Percentiles rank a stretch among this genome's conserved stretches.
Conservation (phyloP, 2,888 invertebrate species). For the Drosophila testacea region DNA sequence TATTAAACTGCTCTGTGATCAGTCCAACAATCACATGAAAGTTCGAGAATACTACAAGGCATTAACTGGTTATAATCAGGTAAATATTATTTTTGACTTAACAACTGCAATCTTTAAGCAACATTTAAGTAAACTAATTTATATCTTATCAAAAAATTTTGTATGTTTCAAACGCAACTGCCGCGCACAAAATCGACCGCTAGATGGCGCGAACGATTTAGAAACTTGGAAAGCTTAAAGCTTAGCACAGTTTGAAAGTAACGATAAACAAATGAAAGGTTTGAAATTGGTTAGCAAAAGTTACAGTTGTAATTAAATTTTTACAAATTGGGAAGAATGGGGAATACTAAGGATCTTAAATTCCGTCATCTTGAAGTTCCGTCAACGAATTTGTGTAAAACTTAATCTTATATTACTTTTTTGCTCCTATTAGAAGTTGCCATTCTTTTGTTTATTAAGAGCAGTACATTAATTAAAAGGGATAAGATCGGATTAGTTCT, state of each 20-base stretch:
- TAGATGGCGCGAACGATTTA: conserved; percentile 19
- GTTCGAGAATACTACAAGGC: conserved; percentile 90
- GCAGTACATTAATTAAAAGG: no score
- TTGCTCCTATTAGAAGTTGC: no score
- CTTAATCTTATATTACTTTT: no score
- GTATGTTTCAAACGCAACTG: conserved; percentile 21
- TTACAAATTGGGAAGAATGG: background rate
- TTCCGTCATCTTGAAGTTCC: no score
- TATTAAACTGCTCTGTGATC: conserved; percentile 91
- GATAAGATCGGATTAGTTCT: no score
- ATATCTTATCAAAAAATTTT: no score
- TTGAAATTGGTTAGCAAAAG: background rate
- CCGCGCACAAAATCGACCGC: background rate
- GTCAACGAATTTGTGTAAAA: no score
- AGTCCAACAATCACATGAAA: conserved; percentile 91
- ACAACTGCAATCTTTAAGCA: background rate
- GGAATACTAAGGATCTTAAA: no score
- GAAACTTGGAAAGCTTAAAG: conserved; percentile 20
- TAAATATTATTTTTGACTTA: conserved; percentile 79
- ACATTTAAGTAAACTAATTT: no score
- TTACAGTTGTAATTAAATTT: background rate
- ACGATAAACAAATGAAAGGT: background rate
- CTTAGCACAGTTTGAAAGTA: conserved; percentile 9
- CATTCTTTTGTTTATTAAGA: no score
- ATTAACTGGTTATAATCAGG: conserved; percentile 90